phyloP scores from a whole-genome alignment of 2,113 vertebrate genomes.

The Brachypodius melanocephalos region DNA sequence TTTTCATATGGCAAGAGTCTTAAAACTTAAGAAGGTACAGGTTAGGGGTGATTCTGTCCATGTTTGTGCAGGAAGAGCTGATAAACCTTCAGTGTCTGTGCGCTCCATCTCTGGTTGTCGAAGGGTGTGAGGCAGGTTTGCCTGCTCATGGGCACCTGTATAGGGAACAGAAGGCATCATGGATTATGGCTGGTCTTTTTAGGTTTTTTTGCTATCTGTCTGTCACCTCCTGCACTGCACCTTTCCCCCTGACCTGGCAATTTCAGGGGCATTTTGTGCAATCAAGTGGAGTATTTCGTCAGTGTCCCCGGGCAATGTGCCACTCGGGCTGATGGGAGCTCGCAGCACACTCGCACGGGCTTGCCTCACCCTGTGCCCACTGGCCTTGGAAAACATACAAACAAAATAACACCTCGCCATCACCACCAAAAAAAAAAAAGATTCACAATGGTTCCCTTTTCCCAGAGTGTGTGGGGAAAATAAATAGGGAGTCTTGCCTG shows the following conservation, averaged over 20 bases:
- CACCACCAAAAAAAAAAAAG: neutral
- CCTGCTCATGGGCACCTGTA: fast-evolving
- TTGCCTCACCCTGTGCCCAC: neutral
- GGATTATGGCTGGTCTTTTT: neutral
- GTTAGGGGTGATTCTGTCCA: neutral
- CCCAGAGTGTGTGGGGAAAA: fast-evolving
- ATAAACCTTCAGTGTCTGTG: neutral
- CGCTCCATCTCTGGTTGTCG: neutral
- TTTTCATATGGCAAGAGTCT: neutral
- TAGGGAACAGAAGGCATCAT: neutral
- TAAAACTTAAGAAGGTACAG: neutral
- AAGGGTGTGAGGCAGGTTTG: fast-evolving
- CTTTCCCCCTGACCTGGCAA: neutral
- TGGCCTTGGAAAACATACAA: neutral
- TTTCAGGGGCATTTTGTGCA: neutral
- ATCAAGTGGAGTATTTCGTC: neutral
- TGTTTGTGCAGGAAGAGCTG: neutral
- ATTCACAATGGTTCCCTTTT: neutral
- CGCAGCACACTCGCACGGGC: fast-evolving
- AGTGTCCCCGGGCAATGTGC: neutral
- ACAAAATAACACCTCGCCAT: neutral
- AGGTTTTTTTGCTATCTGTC: neutral
- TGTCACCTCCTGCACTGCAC: neutral
- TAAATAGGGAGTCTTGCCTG: neutral
- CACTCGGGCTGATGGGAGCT: neutral